phyloP scores from a whole-genome alignment of 2,797 vertebrate species.

The Holocentrus rufus region DNA sequence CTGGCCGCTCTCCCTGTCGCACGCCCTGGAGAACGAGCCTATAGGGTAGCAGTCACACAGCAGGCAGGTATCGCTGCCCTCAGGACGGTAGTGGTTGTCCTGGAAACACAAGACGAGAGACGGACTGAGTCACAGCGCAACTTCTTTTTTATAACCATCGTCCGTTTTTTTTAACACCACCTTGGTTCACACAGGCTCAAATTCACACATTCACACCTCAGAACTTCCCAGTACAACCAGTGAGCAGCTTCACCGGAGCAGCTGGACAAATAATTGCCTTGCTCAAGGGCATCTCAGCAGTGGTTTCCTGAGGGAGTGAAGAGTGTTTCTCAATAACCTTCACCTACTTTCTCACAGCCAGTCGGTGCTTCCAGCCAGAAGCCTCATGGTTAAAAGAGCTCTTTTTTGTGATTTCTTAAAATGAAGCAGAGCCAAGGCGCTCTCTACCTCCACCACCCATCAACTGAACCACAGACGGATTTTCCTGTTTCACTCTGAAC shows the following conservation, averaged over 20 bases:
- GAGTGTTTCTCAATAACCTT: too few relatives aligned
- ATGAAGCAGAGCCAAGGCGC: too few relatives aligned
- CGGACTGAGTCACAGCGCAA: background rate
- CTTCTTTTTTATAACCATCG: background rate
- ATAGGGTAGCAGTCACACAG: constrained; percentile 93
- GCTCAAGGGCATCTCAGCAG: background rate
- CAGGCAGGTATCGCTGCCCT: constrained; percentile 84
- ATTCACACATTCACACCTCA: constrained; percentile 1
- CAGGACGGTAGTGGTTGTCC: constrained; percentile 92
- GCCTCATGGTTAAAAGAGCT: too few relatives aligned
- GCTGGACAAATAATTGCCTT: background rate
- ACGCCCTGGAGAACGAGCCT: constrained; percentile 91
- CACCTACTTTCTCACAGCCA: too few relatives aligned
- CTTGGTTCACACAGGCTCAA: background rate
- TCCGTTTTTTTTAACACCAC: background rate
- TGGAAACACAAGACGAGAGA: constrained; percentile 59
- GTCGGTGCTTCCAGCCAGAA: too few relatives aligned
- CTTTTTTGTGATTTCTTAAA: too few relatives aligned
- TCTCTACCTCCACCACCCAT: too few relatives aligned
- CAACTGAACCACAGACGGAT: too few relatives aligned
- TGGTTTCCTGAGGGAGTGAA: background rate
- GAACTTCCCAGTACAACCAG: background rate
- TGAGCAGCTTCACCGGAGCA: constrained; percentile 8
- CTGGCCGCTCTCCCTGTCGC: constrained; percentile 87
- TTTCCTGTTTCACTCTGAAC: too few relatives aligned